Evolutionary conservation across 2,888 invertebrate species (phyloP).

Genomic region (Caenorhabditis panamensis): DNA sequence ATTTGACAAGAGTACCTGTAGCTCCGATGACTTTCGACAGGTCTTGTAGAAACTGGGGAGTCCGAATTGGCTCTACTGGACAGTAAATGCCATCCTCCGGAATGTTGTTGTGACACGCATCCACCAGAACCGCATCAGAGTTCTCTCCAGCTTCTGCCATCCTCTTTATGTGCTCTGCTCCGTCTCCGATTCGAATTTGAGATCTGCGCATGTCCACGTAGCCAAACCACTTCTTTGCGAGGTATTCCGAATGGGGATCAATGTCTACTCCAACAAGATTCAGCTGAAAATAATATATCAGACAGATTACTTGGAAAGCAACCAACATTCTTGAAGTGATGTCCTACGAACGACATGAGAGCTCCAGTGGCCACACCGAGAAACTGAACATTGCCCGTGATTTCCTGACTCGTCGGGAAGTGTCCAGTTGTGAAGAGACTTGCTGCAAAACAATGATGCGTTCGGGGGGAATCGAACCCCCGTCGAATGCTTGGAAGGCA

Average conservation of each 20-base stretch:
- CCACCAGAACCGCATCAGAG: constrained; percentile 41
- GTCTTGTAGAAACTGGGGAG: constrained; percentile 29
- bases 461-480: constrained; percentile 36
- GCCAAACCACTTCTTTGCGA: constrained; percentile 52
- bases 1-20: constrained; percentile 4
- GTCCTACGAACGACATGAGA: constrained; percentile 23
- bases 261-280: constrained; percentile 39
- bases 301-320: not conserved
- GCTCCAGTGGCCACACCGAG: constrained; percentile 39
- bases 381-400: constrained; percentile 18
- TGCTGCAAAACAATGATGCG: constrained; percentile 27
- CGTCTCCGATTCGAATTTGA: constrained; percentile 30
- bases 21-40: constrained; percentile 36
- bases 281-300: constrained; percentile 8
- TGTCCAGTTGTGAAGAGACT: constrained; percentile 29
- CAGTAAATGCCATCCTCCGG: constrained; percentile 31
- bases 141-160: constrained; percentile 35
- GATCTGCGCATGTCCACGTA: constrained; percentile 7
- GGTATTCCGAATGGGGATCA: constrained; percentile 32
- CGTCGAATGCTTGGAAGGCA: constrained; percentile 75
- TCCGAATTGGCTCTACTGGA: constrained; percentile 24
- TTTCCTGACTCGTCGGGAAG: not conserved
- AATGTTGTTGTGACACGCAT: constrained; percentile 41
- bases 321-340: constrained; percentile 30
- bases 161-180: constrained; percentile 24